Evolutionary conservation across 2,888 invertebrate species (phyloP).

Genomic region (Megaustenia siamemsis): DNA sequence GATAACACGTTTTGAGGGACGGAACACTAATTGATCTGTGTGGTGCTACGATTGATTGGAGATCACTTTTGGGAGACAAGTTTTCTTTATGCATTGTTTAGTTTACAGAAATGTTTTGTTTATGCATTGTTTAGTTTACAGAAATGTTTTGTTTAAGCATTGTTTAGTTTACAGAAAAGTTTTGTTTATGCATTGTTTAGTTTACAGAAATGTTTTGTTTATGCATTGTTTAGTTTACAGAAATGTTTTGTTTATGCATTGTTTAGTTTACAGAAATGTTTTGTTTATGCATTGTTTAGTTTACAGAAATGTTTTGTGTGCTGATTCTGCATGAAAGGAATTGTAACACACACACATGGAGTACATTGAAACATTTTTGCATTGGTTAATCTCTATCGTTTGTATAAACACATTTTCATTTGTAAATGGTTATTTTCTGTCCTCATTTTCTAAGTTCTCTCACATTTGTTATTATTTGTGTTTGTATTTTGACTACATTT

Average conservation of each 20-base stretch:
- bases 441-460: not conserved
- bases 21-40: constrained; percentile 99
- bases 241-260: not conserved
- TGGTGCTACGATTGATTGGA: constrained; percentile 98
- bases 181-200: no score
- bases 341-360: not conserved
- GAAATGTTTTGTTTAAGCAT: no score
- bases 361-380: no score
- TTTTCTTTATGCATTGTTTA: no score
- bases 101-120: no score
- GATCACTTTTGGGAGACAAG: constrained; percentile 97
- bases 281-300: not conserved
- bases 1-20: constrained; percentile 86
- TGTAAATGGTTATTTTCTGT: constrained; percentile 4
- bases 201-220: no score
- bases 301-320: not conserved
- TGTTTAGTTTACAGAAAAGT: no score
- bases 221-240: not conserved
- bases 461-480: constrained; percentile 23
- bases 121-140: no score
- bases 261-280: not conserved
- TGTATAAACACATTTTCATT: not conserved
- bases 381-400: no score
- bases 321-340: not conserved
- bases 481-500: no score